Conservation (phyloP, 2,888 invertebrate genomes). For the Erebia palarica region DNA sequence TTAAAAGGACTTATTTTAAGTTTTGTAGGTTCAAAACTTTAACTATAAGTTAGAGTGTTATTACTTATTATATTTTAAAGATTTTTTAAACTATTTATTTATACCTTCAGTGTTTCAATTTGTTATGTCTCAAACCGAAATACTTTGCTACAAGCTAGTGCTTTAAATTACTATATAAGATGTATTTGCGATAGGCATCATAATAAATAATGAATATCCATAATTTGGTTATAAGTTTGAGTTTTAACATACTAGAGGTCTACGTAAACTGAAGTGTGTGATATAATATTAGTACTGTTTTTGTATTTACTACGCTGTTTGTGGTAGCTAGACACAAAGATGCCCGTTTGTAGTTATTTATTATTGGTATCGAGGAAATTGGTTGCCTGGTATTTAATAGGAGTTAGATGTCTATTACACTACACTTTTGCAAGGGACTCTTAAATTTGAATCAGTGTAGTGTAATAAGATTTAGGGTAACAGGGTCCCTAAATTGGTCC, state of each 20-base stretch:
- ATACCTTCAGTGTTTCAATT: constrained; percentile 61
- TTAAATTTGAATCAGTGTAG: too few relatives aligned
- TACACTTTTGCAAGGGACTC: too few relatives aligned
- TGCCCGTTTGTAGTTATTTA: constrained; percentile 74
- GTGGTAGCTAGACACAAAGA: constrained; percentile 74
- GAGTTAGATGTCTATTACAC: too few relatives aligned
- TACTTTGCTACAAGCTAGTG: constrained; percentile 52
- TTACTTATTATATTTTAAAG: constrained; percentile 72
- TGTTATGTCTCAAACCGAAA: constrained; percentile 63
- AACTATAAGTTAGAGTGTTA: constrained; percentile 81
- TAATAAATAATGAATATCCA: constrained; percentile 51
- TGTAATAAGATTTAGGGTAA: too few relatives aligned
- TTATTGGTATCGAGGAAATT: constrained; percentile 67
- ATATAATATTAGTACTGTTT: constrained; percentile 61
- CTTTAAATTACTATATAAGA: constrained; percentile 60
- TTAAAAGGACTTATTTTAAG: constrained; percentile 79
- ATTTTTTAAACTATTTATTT: constrained; percentile 71
- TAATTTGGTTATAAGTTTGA: constrained; percentile 51
- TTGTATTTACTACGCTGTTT: constrained; percentile 63
- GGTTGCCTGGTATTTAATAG: constrained; percentile 71
- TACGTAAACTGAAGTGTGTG: constrained; percentile 76
- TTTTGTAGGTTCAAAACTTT: constrained; percentile 81
- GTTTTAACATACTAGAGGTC: constrained; percentile 54
- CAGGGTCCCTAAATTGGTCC: too few relatives aligned
- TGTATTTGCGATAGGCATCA: constrained; percentile 55